Base-by-base conservation (phyloP, 2,797 vertebrate species). In the Melanotaenia trifasciata region DNA sequence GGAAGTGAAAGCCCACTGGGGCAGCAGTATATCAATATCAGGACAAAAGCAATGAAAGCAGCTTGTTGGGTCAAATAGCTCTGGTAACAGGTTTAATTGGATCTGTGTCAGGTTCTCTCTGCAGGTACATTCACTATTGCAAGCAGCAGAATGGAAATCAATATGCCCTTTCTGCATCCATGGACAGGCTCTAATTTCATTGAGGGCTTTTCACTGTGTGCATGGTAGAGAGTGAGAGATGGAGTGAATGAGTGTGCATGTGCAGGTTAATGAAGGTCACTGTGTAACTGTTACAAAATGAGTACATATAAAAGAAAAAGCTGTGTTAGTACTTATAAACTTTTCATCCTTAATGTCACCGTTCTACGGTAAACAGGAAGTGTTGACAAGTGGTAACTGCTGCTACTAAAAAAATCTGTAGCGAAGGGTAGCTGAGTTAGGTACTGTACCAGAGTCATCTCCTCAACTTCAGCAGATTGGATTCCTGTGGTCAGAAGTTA, bases 81-180 rank as follows among this genome's bases (percentile, higher is more conserved):
- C 83, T 76, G 87, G 74, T 84, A 84, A 91, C 89, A 81, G 81
- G 72, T 86, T 82, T 89, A 86, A 90, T 84, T 84, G 78, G 84
- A 91, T 91, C 87, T 74, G 82, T 82, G 86, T 87, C 87, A 82
- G 78, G 76, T 86, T 87, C 82, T 84, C 79, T 36, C 72, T 63
- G 76, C 84, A 80, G 83, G 68, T 78, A 77, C 85, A 86, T 87
- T 72, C 66, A 83, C 87, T 67, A 74, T 43, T 58, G 86, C 50
- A 72, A 75, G 78, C 81, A 74, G 81, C 71, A 79, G 71, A 70
- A 67, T 53, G 57, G 81, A 83, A 90, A 91, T 93, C 87, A 82
- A 93, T 91, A 89, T 0, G 40, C 69, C 70, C 84, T 80, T 76
- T 79, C 70, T 83, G 80, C 60, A 71, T 79, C 81, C 68, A 74